These are phyloP conservation scores for Argyrosomus japonicus DNA, from an alignment of 2,113 vertebrate species.

Conservation along the genomic window DNA sequence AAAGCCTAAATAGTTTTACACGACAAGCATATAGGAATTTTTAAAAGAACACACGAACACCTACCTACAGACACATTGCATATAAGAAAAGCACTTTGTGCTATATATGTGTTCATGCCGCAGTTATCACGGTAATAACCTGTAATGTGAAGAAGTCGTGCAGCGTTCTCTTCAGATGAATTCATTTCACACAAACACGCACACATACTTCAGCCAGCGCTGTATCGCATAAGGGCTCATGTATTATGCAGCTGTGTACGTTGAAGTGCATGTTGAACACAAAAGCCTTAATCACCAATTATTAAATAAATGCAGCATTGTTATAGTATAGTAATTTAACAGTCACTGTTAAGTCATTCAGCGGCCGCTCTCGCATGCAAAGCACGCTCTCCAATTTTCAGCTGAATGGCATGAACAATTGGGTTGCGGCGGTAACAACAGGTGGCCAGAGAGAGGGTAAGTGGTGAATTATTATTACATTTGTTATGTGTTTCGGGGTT, in stretches of 20 bases:
- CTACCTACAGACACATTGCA: background rate
- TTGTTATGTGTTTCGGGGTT: conserved; percentile 50
- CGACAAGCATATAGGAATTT: background rate
- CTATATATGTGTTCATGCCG: background rate
- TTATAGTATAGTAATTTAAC: background rate
- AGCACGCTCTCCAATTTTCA: conserved; percentile 8
- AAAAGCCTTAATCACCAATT: conserved; percentile 10
- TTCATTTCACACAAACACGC: background rate
- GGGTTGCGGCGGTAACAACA: conserved; percentile 59
- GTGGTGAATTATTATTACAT: conserved; percentile 46
- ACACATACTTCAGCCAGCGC: background rate
- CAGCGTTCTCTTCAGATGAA: background rate
- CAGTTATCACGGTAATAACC: background rate
- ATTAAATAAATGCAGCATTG: conserved; percentile 15
- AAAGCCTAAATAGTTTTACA: background rate
- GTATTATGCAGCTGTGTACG: conserved; percentile 12
- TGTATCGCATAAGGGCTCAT: background rate
- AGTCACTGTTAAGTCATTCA: conserved; percentile 33
- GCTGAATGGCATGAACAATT: conserved; percentile 50
- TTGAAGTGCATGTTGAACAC: background rate
- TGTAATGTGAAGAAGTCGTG: background rate
- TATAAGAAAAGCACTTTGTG: background rate
- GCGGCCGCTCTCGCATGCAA: conserved; percentile 20
- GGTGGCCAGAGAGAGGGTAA: conserved; percentile 60
- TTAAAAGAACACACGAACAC: background rate